Conservation (phyloP, 2,113 vertebrate genomes). For the Budorcas taxicolor region DNA sequence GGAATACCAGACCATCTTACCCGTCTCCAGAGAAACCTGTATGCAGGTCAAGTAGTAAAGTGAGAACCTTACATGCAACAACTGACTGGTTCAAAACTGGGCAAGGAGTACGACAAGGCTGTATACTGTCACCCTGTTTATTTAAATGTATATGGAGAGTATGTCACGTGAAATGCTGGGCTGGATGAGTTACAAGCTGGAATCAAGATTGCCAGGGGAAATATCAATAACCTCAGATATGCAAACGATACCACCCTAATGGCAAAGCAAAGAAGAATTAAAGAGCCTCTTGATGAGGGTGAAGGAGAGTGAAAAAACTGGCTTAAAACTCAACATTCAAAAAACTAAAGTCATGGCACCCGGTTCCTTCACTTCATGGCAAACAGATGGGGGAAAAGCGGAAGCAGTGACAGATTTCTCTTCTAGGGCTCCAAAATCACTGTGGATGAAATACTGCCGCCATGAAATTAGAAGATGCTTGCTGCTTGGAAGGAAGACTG, state of each 20-base stretch:
- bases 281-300: not conserved
- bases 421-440: not conserved
- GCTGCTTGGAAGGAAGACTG: not conserved
- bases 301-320: not conserved
- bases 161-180: accelerated
- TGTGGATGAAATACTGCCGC: not conserved
- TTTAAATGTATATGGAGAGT: not conserved
- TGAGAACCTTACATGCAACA: not conserved
- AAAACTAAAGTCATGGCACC: not conserved
- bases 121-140: not conserved
- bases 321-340: not conserved
- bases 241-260: not conserved
- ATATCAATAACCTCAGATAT: not conserved
- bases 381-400: not conserved
- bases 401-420: not conserved
- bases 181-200: not conserved
- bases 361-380: not conserved
- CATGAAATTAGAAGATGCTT: not conserved
- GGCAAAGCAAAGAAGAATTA: not conserved
- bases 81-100: not conserved
- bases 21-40: not conserved
- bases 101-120: not conserved
- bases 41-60: not conserved
- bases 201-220: not conserved
- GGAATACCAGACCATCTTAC: not conserved